A percentile compares a stretch with the other conserved stretches of the same genome.
Conservation (phyloP, 1,140 invertebrate species). For the Cylas formicarius region DNA sequence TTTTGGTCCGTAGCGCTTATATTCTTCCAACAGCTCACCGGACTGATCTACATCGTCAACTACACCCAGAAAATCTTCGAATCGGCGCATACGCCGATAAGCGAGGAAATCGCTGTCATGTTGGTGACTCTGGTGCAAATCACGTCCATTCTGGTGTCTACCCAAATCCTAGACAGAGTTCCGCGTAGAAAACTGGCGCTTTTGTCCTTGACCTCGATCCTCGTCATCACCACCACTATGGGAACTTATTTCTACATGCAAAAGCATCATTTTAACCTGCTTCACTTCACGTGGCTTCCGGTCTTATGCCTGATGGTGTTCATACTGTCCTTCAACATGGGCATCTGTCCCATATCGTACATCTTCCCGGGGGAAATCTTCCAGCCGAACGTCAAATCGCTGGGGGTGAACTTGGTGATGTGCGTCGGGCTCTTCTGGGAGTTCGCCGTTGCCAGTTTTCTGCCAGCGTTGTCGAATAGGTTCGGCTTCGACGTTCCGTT, state of each 20-base stretch:
- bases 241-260: conserved; percentile 26
- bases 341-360: conserved; percentile 75
- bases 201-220: conserved; percentile 57
- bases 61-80: conserved; percentile 67
- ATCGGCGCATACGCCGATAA: conserved; percentile 49
- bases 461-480: conserved; percentile 48
- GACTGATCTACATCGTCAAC: conserved; percentile 76
- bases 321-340: conserved; percentile 34
- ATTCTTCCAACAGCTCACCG: conserved; percentile 66
- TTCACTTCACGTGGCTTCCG: conserved; percentile 23
- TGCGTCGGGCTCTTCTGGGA: conserved; percentile 12
- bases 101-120: conserved; percentile 59
- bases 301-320: conserved; percentile 20
- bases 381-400: conserved; percentile 62
- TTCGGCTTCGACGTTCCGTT: conserved; percentile 65
- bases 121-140: conserved; percentile 69
- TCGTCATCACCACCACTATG: conserved; percentile 24
- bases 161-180: conserved; percentile 63
- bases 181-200: conserved; percentile 65
- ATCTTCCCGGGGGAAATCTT: conserved; percentile 75
- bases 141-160: conserved; percentile 55
- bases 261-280: conserved; percentile 9
- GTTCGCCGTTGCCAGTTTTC: conserved; percentile 71
- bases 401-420: conserved; percentile 63
- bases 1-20: conserved; percentile 60